Conservation (phyloP, 2,888 invertebrate genomes). For the Crossocerus cetratus region DNA sequence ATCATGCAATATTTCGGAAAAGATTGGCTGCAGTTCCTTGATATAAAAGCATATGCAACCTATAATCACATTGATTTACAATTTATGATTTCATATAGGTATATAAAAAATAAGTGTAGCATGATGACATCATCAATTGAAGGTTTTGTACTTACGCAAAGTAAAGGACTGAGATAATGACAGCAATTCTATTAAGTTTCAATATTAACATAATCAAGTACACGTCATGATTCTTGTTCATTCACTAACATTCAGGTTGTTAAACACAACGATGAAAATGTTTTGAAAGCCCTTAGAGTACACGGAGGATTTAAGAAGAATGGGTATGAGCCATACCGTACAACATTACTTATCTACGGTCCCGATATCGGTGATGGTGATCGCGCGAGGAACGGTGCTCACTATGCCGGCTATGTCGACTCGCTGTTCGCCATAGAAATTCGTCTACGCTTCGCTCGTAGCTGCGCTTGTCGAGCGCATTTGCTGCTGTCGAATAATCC, state of each 20-base stretch:
- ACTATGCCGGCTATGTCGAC: slow-evolving; percentile 80
- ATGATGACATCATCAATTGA: neutral
- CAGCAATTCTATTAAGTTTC: no score
- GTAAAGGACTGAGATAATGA: no score
- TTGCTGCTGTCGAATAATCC: slow-evolving; percentile 84
- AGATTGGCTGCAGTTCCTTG: neutral
- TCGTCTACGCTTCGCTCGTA: slow-evolving; percentile 95
- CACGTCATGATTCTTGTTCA: no score
- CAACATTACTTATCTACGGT: slow-evolving; percentile 78
- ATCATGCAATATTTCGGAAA: no score
- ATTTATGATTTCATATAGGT: slow-evolving; percentile 18
- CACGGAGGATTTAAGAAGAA: neutral
- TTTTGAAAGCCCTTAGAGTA: slow-evolving; percentile 40
- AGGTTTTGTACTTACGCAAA: no score
- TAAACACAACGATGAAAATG: slow-evolving; percentile 15
- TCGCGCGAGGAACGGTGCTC: slow-evolving; percentile 79
- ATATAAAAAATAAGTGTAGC: slow-evolving; percentile 7
- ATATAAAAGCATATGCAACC: slow-evolving; percentile 27
- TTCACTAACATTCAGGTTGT: no score
- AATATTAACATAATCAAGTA: no score
- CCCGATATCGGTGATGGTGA: slow-evolving; percentile 81
- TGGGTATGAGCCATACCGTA: neutral
- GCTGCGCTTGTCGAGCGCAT: slow-evolving; percentile 85
- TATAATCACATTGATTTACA: slow-evolving; percentile 34
- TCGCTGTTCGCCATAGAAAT: slow-evolving; percentile 89